phyloP scores from a whole-genome alignment of 2,113 vertebrate species.

The Salvator merianae region DNA sequence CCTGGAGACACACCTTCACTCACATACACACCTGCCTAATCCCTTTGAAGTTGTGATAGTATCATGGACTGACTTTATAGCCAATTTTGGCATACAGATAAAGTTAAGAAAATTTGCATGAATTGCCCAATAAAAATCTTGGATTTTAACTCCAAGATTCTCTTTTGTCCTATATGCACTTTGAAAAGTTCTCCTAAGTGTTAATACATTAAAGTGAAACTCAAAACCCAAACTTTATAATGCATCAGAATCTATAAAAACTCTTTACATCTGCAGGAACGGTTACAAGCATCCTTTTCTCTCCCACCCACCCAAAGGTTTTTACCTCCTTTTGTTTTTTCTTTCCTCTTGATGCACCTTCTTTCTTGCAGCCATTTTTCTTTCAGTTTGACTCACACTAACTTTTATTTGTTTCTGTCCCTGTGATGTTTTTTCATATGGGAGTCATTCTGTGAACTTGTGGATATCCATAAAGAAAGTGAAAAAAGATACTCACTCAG shows the following conservation, averaged over 20 bases:
- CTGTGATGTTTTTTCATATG: conserved; percentile 11
- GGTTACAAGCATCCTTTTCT: neutral
- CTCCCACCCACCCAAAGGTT: neutral
- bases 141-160: neutral
- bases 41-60: neutral
- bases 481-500: conserved; percentile 29
- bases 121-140: neutral
- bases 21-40: no score
- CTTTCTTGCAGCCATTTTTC: neutral
- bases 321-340: neutral
- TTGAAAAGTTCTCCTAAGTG: no score
- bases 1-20: no score
- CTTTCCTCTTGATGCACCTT: neutral
- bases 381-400: neutral
- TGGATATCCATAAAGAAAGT: conserved; percentile 16
- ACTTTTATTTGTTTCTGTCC: conserved; percentile 17
- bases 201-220: neutral
- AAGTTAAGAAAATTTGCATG: neutral
- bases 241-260: neutral
- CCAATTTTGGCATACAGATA: neutral
- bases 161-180: neutral
- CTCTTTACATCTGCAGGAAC: neutral
- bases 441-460: conserved; percentile 5
- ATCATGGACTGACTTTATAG: neutral
- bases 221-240: neutral